Base-by-base conservation (phyloP, 2,113 vertebrate genomes). In the Kryptolebias marmoratus region DNA sequence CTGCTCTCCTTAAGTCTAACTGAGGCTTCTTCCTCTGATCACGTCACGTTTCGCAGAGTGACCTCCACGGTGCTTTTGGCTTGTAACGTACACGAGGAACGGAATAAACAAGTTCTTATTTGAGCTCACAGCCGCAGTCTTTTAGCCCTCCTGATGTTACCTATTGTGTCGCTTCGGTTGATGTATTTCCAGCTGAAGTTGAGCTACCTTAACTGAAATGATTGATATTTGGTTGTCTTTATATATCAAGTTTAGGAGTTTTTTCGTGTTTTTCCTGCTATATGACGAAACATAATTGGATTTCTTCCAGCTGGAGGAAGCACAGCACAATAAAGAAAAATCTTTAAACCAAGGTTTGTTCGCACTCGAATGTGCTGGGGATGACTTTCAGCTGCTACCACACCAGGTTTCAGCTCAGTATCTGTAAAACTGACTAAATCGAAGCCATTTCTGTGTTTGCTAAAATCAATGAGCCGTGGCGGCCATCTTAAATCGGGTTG, bases 1-100 rank as follows among this genome's bases (percentile, higher is more conserved):
- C 62, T 68, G 71, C 68, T 71, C 22, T 22, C 57, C 70, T 62
- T 49, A 68, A 2, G 30, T 27, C 64, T 56, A 52, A 76, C 52
- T 63, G 11, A 27, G 12, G 58, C 60, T 16, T 30, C 14, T 14
- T 30, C 44, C 64, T 49, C 22, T 18, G 49, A 44, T 77, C 30
- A 16, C 52, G 18, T 58, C 42, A 31, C 68, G 57, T 72, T 78
- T 57, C 11, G 30, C 11, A 31, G 31, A 80, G 48, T 15, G 50
- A 77, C 39, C 36, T 53, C 39, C 56, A 27, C 30, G 14, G 54
- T 71, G 69, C 54, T 50, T 39, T 71, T 68, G 60, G 44, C n/a
- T 55, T 39, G 15, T 27, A 30, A 30, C 3, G 27, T 80, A 61
- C 39, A 49, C 11, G 27, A 32, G 48, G 52, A 18, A 4, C 4